Evolutionary conservation across 2,888 invertebrate genomes (phyloP).

Genomic region (Aquatica leii): DNA sequence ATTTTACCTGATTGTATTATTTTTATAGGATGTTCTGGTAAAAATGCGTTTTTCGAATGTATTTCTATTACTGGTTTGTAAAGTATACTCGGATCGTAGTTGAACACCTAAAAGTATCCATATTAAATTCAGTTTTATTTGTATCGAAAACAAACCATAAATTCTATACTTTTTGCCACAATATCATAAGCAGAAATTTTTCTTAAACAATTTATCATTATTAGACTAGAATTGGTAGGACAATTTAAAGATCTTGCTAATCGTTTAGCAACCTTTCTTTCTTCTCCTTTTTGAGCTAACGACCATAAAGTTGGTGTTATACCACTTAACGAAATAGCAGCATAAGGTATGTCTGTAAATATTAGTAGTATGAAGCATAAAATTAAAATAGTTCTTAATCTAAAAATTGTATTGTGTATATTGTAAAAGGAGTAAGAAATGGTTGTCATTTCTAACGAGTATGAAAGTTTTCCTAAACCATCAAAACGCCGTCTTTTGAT

Average conservation of each 20-base stretch:
- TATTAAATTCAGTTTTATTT: no score
- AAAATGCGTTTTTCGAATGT: slow-evolving; percentile 71
- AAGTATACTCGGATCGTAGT: slow-evolving; percentile 80
- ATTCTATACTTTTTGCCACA: no score
- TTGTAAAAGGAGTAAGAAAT: no score
- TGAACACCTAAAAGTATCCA: no score
- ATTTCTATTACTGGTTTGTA: slow-evolving; percentile 82
- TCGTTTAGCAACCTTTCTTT: slow-evolving; percentile 66
- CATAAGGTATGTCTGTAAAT: slow-evolving; percentile 44
- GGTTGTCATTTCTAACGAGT: no score
- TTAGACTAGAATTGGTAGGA: slow-evolving; percentile 61
- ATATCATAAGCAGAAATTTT: no score
- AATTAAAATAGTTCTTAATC: no score
- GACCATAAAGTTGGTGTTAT: slow-evolving; percentile 65
- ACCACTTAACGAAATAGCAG: slow-evolving; percentile 79
- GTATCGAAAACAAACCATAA: no score
- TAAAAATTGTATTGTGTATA: no score
- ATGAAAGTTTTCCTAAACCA: no score
- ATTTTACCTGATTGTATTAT: slow-evolving; percentile 62
- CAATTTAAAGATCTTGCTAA: slow-evolving; percentile 71
- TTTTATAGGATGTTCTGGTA: slow-evolving; percentile 70
- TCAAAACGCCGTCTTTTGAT: no score
- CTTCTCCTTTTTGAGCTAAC: slow-evolving; percentile 64
- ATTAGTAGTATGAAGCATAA: no score
- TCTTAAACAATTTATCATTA: slow-evolving; percentile 70